Conservation (phyloP, 2,888 invertebrate genomes). For the Papilio elwesi region DNA sequence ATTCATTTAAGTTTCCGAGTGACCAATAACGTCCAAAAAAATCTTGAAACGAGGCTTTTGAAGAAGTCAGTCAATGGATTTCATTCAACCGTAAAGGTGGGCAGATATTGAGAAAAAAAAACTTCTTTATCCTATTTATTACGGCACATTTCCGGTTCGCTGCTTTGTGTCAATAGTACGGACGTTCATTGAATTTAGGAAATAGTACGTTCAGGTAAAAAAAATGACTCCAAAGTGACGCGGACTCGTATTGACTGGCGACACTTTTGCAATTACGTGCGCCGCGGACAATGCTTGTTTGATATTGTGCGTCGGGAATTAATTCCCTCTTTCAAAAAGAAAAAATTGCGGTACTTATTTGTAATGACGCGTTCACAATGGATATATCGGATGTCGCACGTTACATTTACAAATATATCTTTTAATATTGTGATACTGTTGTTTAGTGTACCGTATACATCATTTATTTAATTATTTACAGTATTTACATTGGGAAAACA, state of each 20-base stretch:
- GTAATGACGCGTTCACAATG: conserved; percentile 32
- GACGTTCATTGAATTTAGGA: conserved; percentile 50
- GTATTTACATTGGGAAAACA: not conserved
- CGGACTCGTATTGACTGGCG: conserved; percentile 42
- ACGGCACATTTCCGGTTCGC: conserved; percentile 59
- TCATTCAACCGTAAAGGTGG: conserved; percentile 48
- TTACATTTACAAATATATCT: conserved; percentile 6
- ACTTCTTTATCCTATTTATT: conserved; percentile 53
- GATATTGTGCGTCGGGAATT: conserved; percentile 51
- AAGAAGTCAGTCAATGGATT: conserved; percentile 56
- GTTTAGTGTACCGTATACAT: not conserved
- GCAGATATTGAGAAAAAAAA: conserved; percentile 48
- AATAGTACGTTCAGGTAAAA: conserved; percentile 47
- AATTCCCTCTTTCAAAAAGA: conserved; percentile 47
- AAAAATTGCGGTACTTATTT: conserved; percentile 41
- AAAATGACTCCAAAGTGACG: conserved; percentile 46
- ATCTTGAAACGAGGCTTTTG: conserved; percentile 56
- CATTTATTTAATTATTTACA: not conserved
- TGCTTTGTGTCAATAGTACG: conserved; percentile 51
- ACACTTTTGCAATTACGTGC: conserved; percentile 47
- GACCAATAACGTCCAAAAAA: conserved; percentile 31
- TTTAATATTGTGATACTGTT: not conserved
- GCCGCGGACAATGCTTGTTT: conserved; percentile 49
- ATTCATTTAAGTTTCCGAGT: conserved; percentile 24
- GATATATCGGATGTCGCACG: conserved; percentile 18